A percentile compares a stretch with the other conserved stretches of the same genome.
Evolutionary conservation across 2,113 vertebrate species (phyloP).

Genomic region (Loxodonta africana): DNA sequence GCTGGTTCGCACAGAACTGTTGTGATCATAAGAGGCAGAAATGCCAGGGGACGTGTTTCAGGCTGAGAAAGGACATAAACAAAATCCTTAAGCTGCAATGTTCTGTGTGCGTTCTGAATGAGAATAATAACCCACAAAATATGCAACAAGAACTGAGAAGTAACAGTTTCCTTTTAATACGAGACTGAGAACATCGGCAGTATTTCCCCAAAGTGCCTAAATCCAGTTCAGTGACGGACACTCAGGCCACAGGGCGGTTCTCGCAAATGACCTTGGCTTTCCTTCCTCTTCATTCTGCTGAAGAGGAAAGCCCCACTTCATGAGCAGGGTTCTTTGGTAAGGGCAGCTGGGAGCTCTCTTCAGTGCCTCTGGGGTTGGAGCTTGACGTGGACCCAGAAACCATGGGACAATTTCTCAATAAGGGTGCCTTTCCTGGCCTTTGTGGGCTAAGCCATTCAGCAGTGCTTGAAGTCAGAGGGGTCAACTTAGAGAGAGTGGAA

Average conservation of each 20-base stretch:
- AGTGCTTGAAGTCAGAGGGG: background rate
- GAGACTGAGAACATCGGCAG: rapidly evolving
- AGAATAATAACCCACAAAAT: background rate
- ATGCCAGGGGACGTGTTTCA: background rate
- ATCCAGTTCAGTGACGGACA: too few species aligned
- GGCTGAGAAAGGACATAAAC: too few species aligned
- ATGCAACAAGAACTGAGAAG: background rate
- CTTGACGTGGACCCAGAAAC: background rate
- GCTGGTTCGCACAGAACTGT: rapidly evolving
- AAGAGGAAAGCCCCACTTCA: background rate
- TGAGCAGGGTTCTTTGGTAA: background rate
- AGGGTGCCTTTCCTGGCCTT: background rate
- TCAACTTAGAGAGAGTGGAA: background rate
- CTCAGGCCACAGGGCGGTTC: rapidly evolving
- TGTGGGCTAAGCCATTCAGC: too few species aligned
- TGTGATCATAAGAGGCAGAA: background rate
- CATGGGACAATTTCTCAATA: background rate
- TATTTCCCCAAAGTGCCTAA: too few species aligned
- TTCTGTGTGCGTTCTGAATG: too few species aligned
- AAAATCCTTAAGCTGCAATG: too few species aligned
- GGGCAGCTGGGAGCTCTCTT: background rate
- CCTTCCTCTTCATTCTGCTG: background rate
- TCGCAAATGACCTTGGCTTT: too few species aligned
- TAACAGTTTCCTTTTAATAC: too few species aligned
- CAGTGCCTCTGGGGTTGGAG: rapidly evolving